Percentiles rank a stretch among this genome's conserved stretches.
phyloP scores from a whole-genome alignment of 1,140 invertebrate genomes.

The Vanessa atalanta region DNA sequence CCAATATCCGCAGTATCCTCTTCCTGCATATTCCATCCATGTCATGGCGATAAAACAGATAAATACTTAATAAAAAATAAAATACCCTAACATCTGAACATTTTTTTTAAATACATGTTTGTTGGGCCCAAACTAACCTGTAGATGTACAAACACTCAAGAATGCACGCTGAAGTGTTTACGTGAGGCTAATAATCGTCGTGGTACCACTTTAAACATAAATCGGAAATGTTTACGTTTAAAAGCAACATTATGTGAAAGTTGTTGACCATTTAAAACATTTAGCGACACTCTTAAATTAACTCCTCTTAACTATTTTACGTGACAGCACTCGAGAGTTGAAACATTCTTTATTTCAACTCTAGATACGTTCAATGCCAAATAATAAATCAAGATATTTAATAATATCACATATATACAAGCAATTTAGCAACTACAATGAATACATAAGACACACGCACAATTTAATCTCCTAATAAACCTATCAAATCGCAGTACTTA shows the following conservation, averaged over 20 bases:
- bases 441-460: neutral
- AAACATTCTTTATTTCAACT: neutral
- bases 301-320: slow-evolving; percentile 19
- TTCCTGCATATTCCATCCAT: too few relatives aligned
- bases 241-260: slow-evolving; percentile 31
- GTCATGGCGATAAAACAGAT: neutral
- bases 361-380: neutral
- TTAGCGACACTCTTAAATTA: slow-evolving; percentile 27
- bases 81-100: too few relatives aligned
- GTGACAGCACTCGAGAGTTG: slow-evolving; percentile 16
- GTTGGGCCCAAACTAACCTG: neutral
- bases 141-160: slow-evolving; percentile 14
- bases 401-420: neutral
- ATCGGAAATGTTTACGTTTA: slow-evolving; percentile 30
- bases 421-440: neutral
- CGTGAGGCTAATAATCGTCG: slow-evolving; percentile 14
- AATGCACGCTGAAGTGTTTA: slow-evolving; percentile 24
- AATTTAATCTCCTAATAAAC: neutral
- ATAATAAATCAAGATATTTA: neutral
- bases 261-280: slow-evolving; percentile 29
- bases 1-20: too few relatives aligned
- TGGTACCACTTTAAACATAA: slow-evolving; percentile 26
- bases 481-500: neutral
- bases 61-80: too few relatives aligned
- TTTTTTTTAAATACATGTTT: neutral